Evolutionary conservation across 1,140 invertebrate species (phyloP), one percentile per base, ranked within the genome.

Genomic region (Bilobella aurantiaca): DNA sequence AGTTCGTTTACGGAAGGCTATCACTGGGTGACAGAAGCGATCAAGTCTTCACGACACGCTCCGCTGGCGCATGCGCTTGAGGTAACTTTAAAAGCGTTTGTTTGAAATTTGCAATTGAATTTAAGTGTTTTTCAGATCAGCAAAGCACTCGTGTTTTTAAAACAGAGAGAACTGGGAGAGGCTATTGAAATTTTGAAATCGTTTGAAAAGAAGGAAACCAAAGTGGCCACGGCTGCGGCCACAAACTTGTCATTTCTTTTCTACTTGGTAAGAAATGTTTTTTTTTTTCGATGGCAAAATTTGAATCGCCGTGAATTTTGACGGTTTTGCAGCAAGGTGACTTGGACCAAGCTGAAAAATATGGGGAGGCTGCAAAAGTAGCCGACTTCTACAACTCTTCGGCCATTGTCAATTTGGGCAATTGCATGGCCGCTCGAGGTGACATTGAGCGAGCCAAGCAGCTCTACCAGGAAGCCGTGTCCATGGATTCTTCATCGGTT

Each of bases 241-340:
- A 92, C 89, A n/a, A 96, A 96, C 80, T 79, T 96, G 18, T 88
- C 90, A 2, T 93, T 96, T 74, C 85, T 96, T 58, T 89, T 93
- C 75, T 90, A 87, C 75, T 81, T 93, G 78, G 89, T 91, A 77
- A 81, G 75, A 14, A 3, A 53, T 23, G 12, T 53, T 63, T 63
- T 37, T 42, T 61, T 16, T 37, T 61, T 37, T 8, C 14, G n/a
- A 14, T 27, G 5, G 3, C 58, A 18, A 59, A 46, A n/a, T n/a
- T n/a, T 18, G 28, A 21, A 42, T 27, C 8, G 21, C 21, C 3
- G 32, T 42, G 32, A 58, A 53, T 16, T 62, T 60, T 61, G 27
- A 47, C 46, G 14, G 12, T 34, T 49, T 28, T 58, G 46, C 75
- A 92, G 87, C 84, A 91, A 83, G 87, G 87, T 62, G 89, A 94